Evolutionary conservation across 1,140 invertebrate species (phyloP).

Genomic region (Drosophila nasuta): DNA sequence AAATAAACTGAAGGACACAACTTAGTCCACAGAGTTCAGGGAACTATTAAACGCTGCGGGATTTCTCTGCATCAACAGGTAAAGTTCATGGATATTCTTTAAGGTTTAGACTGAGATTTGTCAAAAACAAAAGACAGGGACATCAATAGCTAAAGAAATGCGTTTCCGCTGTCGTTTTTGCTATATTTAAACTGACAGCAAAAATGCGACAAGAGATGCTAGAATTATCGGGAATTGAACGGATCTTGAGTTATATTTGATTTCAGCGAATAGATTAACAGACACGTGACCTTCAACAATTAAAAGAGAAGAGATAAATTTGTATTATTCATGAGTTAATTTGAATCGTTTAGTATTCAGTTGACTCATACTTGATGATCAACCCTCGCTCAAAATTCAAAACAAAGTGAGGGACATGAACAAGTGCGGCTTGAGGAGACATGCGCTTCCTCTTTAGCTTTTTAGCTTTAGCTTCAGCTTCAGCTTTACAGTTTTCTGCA

Average conservation of each 20-base stretch:
- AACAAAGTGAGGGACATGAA: constrained; percentile 22
- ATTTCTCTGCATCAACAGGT: not conserved
- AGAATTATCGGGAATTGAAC: not conserved
- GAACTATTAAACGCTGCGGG: constrained; percentile 5
- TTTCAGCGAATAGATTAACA: not conserved
- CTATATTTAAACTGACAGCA: not conserved
- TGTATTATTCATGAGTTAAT: not conserved
- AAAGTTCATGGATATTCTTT: constrained; percentile 15
- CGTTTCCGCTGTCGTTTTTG: not conserved
- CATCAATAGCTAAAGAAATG: not conserved
- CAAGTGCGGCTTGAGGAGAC: constrained; percentile 78
- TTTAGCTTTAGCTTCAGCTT: constrained; percentile 39
- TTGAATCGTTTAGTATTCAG: not conserved
- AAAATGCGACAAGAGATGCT: not conserved
- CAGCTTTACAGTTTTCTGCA: constrained; percentile 38
- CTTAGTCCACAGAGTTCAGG: constrained; percentile 3
- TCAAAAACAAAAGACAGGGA: constrained; percentile 3
- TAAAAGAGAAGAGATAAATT: not conserved
- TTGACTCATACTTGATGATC: not conserved
- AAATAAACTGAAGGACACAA: constrained; percentile 10
- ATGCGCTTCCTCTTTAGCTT: constrained; percentile 73
- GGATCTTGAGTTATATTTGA: not conserved
- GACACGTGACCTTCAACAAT: not conserved
- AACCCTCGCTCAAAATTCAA: constrained; percentile 23
- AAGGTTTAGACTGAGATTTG: not conserved